Conservation (phyloP, 2,797 vertebrate species). For the Schizothorax lantsangensis region DNA sequence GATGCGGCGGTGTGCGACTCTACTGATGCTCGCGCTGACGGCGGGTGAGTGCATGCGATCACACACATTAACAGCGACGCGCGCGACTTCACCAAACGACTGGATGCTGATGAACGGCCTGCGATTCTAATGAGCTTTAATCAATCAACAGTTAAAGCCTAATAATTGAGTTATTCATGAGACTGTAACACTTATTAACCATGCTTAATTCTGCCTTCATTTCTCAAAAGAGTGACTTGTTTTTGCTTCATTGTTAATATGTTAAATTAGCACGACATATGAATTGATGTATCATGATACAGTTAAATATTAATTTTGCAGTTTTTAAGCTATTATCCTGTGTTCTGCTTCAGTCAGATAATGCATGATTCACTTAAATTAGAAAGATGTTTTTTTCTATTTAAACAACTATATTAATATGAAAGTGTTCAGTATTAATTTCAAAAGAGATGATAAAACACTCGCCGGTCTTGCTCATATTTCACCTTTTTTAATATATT, state of each 20-base stretch:
- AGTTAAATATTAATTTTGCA: background rate
- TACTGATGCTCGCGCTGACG: slow-evolving; percentile 26
- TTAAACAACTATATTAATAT: background rate
- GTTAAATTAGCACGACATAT: background rate
- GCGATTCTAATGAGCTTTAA: background rate
- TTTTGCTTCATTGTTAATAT: background rate
- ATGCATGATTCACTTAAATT: background rate
- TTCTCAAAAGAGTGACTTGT: background rate
- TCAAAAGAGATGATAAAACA: background rate
- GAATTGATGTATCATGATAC: background rate
- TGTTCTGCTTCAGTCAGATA: background rate
- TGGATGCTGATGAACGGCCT: background rate
- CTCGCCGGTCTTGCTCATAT: background rate
- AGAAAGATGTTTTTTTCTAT: background rate
- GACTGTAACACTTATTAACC: background rate
- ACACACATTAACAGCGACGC: background rate
- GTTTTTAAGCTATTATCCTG: background rate
- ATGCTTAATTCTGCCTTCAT: background rate
- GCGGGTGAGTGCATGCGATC: slow-evolving; percentile 34
- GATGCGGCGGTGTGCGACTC: slow-evolving; percentile 65
- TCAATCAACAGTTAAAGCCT: background rate
- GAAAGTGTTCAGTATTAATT: background rate
- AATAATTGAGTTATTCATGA: background rate
- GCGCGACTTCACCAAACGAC: background rate
- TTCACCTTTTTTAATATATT: background rate